These are phyloP conservation scores for Salvelinus sp. DNA, from an alignment of 2,113 vertebrate genomes.

Conservation along the genomic window DNA sequence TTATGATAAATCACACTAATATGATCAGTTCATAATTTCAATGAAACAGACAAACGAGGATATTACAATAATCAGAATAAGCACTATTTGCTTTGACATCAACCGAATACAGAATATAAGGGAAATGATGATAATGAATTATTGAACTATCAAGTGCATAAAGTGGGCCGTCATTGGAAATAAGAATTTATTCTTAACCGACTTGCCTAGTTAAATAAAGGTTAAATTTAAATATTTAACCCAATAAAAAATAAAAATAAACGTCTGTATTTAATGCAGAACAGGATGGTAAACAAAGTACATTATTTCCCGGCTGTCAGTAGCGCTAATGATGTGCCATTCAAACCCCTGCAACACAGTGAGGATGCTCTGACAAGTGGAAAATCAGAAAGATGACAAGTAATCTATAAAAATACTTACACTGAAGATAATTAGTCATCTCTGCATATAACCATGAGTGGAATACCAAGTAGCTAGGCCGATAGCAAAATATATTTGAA, in stretches of 20 bases:
- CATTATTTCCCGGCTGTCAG: constrained; percentile 1
- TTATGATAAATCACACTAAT: neutral
- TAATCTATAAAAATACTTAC: neutral
- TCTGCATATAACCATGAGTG: neutral
- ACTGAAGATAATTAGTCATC: neutral
- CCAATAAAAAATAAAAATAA: too few relatives aligned
- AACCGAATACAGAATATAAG: neutral
- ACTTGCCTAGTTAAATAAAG: too few relatives aligned
- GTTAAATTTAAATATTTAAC: too few relatives aligned
- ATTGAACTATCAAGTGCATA: neutral
- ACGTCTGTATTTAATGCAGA: neutral
- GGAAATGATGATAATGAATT: neutral
- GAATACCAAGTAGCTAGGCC: neutral
- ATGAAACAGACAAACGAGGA: neutral
- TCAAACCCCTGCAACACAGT: neutral
- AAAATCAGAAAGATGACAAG: neutral
- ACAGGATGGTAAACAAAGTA: constrained; percentile 48
- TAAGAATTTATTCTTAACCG: too few relatives aligned
- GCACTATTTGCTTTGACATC: neutral
- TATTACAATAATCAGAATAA: neutral
- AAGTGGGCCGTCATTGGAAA: too few relatives aligned
- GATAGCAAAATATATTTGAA: neutral
- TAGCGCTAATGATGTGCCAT: neutral
- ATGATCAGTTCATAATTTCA: neutral
- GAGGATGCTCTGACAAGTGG: constrained; percentile 4